Percentiles rank a stretch among this genome's conserved stretches.
phyloP scores from a whole-genome alignment of 2,113 vertebrate genomes.

The Vidua macroura region DNA sequence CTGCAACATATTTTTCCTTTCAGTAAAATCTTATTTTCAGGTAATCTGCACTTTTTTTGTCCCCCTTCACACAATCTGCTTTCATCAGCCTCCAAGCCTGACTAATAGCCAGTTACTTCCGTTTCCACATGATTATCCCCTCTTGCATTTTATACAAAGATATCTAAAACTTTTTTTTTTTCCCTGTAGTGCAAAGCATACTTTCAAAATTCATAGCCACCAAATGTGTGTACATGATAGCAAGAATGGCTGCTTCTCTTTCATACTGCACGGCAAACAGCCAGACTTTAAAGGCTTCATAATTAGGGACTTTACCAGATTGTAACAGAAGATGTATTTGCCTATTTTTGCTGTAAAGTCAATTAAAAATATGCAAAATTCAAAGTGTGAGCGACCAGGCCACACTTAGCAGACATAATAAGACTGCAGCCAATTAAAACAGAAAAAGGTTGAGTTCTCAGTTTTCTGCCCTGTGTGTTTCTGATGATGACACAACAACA shows the following conservation, averaged over 20 bases:
- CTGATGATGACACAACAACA: slow-evolving; percentile 32
- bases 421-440: slow-evolving; percentile 25
- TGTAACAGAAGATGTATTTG: slow-evolving; percentile 18
- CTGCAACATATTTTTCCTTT: background rate
- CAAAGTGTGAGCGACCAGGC: slow-evolving; percentile 1
- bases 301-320: background rate
- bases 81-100: background rate
- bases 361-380: slow-evolving; percentile 37
- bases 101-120: background rate
- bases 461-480: slow-evolving; percentile 11
- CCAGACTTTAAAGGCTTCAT: slow-evolving; percentile 11
- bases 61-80: background rate
- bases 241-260: background rate
- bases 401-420: slow-evolving; percentile 19
- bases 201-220: slow-evolving; percentile 40
- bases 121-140: slow-evolving; percentile 29
- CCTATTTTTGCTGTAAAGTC: slow-evolving; percentile 9
- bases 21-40: slow-evolving; percentile 7
- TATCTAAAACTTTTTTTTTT: background rate
- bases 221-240: background rate
- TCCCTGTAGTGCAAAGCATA: background rate
- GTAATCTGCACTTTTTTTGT: slow-evolving; percentile 5
- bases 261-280: background rate
- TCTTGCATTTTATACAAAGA: slow-evolving; percentile 41
- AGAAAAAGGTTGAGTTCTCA: slow-evolving; percentile 29